Evolutionary conservation across 2,888 invertebrate species (phyloP), one percentile per base, ranked within the genome.

Genomic region (Orchesella flavescens): DNA sequence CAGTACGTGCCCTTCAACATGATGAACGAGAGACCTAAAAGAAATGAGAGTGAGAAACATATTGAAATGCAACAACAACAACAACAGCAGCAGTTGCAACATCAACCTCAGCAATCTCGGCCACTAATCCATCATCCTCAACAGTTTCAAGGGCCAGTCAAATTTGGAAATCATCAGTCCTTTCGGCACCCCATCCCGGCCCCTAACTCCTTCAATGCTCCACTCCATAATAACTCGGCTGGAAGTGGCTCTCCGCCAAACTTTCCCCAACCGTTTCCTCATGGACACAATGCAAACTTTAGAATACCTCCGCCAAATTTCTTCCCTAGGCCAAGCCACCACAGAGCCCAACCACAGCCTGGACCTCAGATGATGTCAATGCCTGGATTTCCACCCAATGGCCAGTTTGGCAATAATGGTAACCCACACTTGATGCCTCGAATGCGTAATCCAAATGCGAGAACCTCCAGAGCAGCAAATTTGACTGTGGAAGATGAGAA

Each of bases 401-500:
- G 66, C n/a, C 83, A 65, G 23, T 78, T 24, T 57, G 46, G 23
- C 13, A 80, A 75, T 65, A 69, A 63, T 17, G 59, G 21, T 46
- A 71, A 75, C 17, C 23, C 10, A 19, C 19, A 46, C 24, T 57
- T 19, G 34, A 34, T 34, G 34, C 68, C 59, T 19, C 59, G 72
- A 23, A 57, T 68, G 2, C 75, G 75, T 46, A 63, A 23, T 74
- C 74, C 77, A 3, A 55, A 34, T 24, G 79, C 75, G 44, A 76
- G 86, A 65, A 85, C 72, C 24, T 83, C 84, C n/a, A 66, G 86
- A 23, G 74, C 86, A 15, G 80, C 84, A 10, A 85, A 87, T 46
- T 69, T 83, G 19, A 82, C 86, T 1, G 76, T 53, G n/a, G 79
- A 66, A 10, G 85, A 83, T 17, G 78, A 75, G 5, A 72, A 34